Conservation (phyloP, 2,888 invertebrate genomes). For the Siphlonurus alternatus region DNA sequence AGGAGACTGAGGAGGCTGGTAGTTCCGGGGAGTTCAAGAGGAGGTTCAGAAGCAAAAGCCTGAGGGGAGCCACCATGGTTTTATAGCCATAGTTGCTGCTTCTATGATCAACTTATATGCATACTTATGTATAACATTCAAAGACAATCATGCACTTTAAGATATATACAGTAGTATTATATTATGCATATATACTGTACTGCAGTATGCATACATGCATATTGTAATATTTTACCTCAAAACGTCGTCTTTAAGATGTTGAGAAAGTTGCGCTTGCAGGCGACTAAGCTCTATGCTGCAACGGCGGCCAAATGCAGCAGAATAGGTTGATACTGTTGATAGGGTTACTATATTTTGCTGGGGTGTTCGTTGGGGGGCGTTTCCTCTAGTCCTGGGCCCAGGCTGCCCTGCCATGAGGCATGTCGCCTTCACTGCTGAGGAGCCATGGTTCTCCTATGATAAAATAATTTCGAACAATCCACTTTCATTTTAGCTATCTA, state of each 20-base stretch:
- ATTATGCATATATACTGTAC: too few relatives aligned
- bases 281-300: slow-evolving; percentile 16
- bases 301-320: slow-evolving; percentile 17
- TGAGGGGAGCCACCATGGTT: too few relatives aligned
- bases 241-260: slow-evolving; percentile 17
- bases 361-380: not conserved
- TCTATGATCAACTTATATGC: too few relatives aligned
- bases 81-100: too few relatives aligned
- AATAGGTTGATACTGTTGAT: slow-evolving; percentile 6
- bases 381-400: slow-evolving; percentile 9
- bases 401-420: slow-evolving; percentile 19
- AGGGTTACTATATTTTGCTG: not conserved
- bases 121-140: too few relatives aligned
- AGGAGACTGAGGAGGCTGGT: too few relatives aligned
- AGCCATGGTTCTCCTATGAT: not conserved
- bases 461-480: too few relatives aligned
- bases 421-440: slow-evolving; percentile 12
- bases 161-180: too few relatives aligned
- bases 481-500: too few relatives aligned
- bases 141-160: too few relatives aligned
- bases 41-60: too few relatives aligned
- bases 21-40: too few relatives aligned
- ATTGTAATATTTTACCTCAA: slow-evolving; percentile 13
- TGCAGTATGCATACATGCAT: not conserved
- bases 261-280: slow-evolving; percentile 16